Percentiles rank a stretch among this genome's conserved stretches.
Conservation (phyloP, 2,888 invertebrate species). For the Theretra japonica region DNA sequence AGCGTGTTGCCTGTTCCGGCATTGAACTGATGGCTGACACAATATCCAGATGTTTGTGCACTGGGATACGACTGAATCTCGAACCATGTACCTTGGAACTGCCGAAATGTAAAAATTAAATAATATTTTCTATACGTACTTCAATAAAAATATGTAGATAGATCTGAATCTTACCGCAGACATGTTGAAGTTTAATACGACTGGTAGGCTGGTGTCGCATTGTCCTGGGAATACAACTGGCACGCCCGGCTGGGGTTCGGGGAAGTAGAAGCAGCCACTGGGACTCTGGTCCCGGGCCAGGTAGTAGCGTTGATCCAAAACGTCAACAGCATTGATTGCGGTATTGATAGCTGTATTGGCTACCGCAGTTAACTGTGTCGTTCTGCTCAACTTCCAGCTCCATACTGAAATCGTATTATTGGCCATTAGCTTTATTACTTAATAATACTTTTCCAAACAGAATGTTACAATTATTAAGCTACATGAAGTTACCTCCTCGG, state of each 20-base stretch:
- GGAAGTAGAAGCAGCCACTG: conserved; percentile 69
- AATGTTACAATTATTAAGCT: not conserved
- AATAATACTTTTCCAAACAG: not conserved
- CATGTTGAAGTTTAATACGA: conserved; percentile 53
- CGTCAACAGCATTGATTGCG: conserved; percentile 47
- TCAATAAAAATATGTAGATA: not conserved
- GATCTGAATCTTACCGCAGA: conserved; percentile 45
- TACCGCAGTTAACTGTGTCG: conserved; percentile 45
- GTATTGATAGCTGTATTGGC: conserved; percentile 51
- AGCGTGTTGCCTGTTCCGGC: conserved; percentile 44
- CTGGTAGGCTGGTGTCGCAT: conserved; percentile 48
- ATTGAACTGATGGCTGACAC: conserved; percentile 58
- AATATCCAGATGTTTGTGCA: conserved; percentile 59
- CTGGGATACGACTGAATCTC: conserved; percentile 68
- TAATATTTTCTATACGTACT: not conserved
- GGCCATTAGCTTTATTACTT: not conserved
- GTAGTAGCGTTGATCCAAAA: conserved; percentile 59
- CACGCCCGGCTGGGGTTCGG: conserved; percentile 54
- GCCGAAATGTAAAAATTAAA: conserved; percentile 37
- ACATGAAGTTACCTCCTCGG: conserved; percentile 60
- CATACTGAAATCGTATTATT: conserved; percentile 56
- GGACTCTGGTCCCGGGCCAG: conserved; percentile 52
- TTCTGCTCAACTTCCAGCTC: conserved; percentile 75
- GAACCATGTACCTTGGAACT: conserved; percentile 67
- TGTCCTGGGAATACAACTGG: conserved; percentile 66